These are phyloP conservation scores for Phaethornis superciliosus DNA, from an alignment of 2,113 vertebrate species.

Conservation along the genomic window DNA sequence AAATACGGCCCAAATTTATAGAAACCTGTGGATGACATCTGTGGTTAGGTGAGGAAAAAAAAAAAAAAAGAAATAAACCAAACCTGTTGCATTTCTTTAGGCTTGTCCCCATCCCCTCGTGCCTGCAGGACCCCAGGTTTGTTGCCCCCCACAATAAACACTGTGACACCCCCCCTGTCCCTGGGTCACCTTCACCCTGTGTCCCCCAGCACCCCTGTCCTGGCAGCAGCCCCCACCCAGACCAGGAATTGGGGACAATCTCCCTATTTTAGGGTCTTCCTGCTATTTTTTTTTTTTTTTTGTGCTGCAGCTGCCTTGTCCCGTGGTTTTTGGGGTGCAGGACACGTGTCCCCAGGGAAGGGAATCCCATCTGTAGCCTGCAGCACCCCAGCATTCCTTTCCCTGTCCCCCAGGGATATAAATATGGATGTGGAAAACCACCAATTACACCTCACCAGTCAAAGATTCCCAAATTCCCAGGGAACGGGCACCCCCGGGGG, in stretches of 20 bases:
- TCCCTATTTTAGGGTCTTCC: background rate
- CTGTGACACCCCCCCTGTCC: slow-evolving; percentile 2
- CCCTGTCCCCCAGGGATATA: background rate
- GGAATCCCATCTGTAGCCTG: background rate
- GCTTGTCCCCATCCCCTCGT: too few relatives aligned
- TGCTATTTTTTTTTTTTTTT: background rate
- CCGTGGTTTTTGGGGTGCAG: fast-evolving
- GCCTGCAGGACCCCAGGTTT: too few relatives aligned
- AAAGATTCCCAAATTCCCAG: background rate
- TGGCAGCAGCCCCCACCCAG: too few relatives aligned
- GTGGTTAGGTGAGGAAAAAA: too few relatives aligned
- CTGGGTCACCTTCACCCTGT: background rate
- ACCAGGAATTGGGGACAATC: background rate
- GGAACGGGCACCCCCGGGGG: background rate
- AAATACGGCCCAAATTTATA: slow-evolving; percentile 97
- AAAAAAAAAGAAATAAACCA: too few relatives aligned
- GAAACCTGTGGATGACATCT: slow-evolving; percentile 82
- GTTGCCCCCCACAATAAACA: slow-evolving; percentile 33
- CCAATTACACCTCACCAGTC: background rate
- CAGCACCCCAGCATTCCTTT: background rate
- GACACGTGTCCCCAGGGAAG: background rate
- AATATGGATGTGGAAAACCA: background rate
- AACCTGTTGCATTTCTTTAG: too few relatives aligned
- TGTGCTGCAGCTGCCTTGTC: background rate
- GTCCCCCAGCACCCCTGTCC: background rate